phyloP scores from a whole-genome alignment of 2,113 vertebrate genomes.

The Vidua macroura region DNA sequence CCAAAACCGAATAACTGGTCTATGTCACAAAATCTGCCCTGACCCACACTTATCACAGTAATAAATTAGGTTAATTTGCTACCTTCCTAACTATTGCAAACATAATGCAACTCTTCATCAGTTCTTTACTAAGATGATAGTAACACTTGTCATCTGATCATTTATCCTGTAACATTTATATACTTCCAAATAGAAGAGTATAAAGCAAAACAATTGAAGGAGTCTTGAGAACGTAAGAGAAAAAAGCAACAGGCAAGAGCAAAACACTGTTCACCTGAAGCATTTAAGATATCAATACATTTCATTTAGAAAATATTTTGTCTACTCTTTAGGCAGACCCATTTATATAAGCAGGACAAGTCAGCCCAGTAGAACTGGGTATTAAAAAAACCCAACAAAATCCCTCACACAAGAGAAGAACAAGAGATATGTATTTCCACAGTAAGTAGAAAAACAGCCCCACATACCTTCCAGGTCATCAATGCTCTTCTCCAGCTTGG shows the following conservation, averaged over 20 bases:
- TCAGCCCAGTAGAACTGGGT: background rate
- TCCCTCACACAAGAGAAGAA: background rate
- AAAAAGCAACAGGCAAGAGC: slow-evolving; percentile 57
- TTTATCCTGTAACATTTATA: background rate
- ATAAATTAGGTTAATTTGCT: background rate
- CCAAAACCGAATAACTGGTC: background rate
- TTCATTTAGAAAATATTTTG: background rate
- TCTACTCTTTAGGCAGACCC: background rate
- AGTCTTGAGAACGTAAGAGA: slow-evolving; percentile 26
- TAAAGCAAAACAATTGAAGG: background rate
- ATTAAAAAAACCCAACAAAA: background rate
- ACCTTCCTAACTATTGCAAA: background rate
- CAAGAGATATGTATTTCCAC: background rate
- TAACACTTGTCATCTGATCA: background rate
- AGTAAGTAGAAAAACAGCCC: background rate
- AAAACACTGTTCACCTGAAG: slow-evolving; percentile 22
- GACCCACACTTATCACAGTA: background rate
- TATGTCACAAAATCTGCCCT: background rate
- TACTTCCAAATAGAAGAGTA: background rate
- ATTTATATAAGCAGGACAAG: background rate
- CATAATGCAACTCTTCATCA: background rate
- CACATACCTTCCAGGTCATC: slow-evolving; percentile 98
- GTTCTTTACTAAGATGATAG: background rate
- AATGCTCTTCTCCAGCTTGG: slow-evolving; percentile 99
- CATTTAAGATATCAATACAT: background rate